A percentile compares a stretch with the other conserved stretches of the same genome.
phyloP scores from a whole-genome alignment of 2,113 vertebrate genomes.

The Pterocles orientalis region DNA sequence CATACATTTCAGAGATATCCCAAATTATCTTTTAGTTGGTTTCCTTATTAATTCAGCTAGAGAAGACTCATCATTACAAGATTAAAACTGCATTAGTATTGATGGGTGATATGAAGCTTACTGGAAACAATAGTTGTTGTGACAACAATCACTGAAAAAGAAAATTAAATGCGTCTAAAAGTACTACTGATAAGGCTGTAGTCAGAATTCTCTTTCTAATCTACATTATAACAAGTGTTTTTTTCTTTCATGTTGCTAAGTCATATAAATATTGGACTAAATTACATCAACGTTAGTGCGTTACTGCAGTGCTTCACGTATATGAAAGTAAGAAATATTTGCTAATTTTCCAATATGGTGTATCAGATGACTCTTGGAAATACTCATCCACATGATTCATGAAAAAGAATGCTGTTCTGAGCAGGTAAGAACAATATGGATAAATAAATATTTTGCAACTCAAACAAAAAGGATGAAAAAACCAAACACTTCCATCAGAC shows the following conservation, averaged over 20 bases:
- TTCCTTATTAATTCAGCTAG: conserved; percentile 67
- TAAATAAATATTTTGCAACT: conserved; percentile 50
- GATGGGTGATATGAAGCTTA: conserved; percentile 54
- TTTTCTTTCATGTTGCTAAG: neutral
- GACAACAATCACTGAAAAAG: conserved; percentile 66
- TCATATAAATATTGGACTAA: conserved; percentile 44
- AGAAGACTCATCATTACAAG: conserved; percentile 59
- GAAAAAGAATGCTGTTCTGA: conserved; percentile 11
- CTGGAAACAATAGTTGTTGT: conserved; percentile 70
- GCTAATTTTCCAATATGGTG: neutral
- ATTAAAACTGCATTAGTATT: conserved; percentile 68
- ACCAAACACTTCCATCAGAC: neutral
- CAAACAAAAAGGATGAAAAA: conserved; percentile 38
- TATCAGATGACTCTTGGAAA: conserved; percentile 25
- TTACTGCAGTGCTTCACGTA: neutral
- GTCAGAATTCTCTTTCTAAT: conserved; percentile 57
- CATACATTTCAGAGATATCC: conserved; percentile 35
- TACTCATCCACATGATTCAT: neutral
- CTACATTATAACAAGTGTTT: conserved; percentile 33
- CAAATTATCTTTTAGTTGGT: conserved; percentile 60
- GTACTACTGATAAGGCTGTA: conserved; percentile 56
- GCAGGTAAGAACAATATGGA: conserved; percentile 16
- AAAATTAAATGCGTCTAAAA: conserved; percentile 68
- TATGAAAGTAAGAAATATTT: conserved; percentile 18
- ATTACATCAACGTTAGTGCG: conserved; percentile 1